Percentiles rank a stretch among this genome's conserved stretches.
Conservation (phyloP, 2,888 invertebrate species). For the Periphyllus acericola region DNA sequence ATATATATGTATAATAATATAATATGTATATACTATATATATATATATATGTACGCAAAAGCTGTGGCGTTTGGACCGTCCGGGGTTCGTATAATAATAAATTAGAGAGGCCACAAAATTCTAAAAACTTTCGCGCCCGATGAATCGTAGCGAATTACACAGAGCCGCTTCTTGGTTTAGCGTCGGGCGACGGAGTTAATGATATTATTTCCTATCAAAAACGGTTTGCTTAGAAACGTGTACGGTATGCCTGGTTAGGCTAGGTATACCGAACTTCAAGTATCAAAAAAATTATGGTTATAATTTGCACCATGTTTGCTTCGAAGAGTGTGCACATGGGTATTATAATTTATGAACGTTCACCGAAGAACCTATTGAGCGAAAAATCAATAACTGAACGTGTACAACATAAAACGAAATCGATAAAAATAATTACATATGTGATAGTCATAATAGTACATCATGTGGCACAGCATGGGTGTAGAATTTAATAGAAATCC, state of each 20-base stretch:
- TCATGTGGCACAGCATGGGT: too few species aligned
- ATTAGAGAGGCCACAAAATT: slow-evolving; percentile 34
- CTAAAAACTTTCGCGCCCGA: slow-evolving; percentile 11
- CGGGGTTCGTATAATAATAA: slow-evolving; percentile 26
- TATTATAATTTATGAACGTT: not conserved
- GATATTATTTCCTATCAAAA: not conserved
- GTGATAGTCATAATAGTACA: too few species aligned
- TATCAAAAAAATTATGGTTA: too few species aligned
- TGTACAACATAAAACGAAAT: too few species aligned
- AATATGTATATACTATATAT: too few species aligned
- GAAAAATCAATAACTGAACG: too few species aligned
- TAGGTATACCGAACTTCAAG: too few species aligned
- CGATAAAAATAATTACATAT: too few species aligned
- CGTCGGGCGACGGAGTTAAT: not conserved
- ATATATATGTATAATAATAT: too few species aligned
- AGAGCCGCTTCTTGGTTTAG: not conserved
- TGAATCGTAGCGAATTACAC: not conserved
- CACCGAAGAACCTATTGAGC: too few species aligned
- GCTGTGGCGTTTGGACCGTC: not conserved
- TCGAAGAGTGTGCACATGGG: not conserved
- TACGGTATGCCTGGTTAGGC: not conserved
- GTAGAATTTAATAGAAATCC: too few species aligned
- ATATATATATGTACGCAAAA: too few species aligned
- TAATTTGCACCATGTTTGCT: not conserved
- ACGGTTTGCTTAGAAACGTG: not conserved